Percentiles rank a stretch among this genome's conserved stretches.
phyloP scores from a whole-genome alignment of 2,888 invertebrate species.

The Drosophila trichaetosa region DNA sequence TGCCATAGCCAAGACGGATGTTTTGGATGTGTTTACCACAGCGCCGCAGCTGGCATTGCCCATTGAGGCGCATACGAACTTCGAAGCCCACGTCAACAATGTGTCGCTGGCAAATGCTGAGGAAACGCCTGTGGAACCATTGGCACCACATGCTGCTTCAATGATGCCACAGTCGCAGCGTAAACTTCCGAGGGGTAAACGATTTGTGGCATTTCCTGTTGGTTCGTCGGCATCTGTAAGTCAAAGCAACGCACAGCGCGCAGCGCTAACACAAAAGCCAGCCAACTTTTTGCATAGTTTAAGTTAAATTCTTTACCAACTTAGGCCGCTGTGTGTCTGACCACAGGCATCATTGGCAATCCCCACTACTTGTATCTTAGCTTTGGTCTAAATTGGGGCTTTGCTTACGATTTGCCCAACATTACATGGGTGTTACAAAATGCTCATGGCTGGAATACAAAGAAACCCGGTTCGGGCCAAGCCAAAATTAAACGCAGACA shows the following conservation, averaged over 20 bases:
- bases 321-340: slow-evolving; percentile 87
- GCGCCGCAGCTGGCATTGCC: slow-evolving; percentile 31
- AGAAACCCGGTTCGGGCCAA: slow-evolving; percentile 38
- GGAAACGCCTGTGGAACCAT: slow-evolving; percentile 24
- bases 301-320: slow-evolving; percentile 37
- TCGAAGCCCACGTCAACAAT: slow-evolving; percentile 53
- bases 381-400: slow-evolving; percentile 89
- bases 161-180: slow-evolving; percentile 59
- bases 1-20: slow-evolving; percentile 39
- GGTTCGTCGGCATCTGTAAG: slow-evolving; percentile 87
- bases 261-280: slow-evolving; percentile 3
- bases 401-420: slow-evolving; percentile 88
- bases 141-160: slow-evolving; percentile 59
- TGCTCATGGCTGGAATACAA: slow-evolving; percentile 71
- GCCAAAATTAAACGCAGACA: slow-evolving; percentile 86
- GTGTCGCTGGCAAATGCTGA: slow-evolving; percentile 57
- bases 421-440: slow-evolving; percentile 86
- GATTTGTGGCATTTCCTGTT: slow-evolving; percentile 86
- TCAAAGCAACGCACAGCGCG: slow-evolving; percentile 32
- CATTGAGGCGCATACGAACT: slow-evolving; percentile 27
- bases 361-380: slow-evolving; percentile 87
- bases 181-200: slow-evolving; percentile 82
- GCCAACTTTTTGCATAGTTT: slow-evolving; percentile 33
- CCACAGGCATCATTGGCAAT: slow-evolving; percentile 87
- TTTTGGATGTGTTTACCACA: slow-evolving; percentile 43